Evolutionary conservation across 1,140 invertebrate genomes (phyloP).

Genomic region (Pygmarrhopalites habei): DNA sequence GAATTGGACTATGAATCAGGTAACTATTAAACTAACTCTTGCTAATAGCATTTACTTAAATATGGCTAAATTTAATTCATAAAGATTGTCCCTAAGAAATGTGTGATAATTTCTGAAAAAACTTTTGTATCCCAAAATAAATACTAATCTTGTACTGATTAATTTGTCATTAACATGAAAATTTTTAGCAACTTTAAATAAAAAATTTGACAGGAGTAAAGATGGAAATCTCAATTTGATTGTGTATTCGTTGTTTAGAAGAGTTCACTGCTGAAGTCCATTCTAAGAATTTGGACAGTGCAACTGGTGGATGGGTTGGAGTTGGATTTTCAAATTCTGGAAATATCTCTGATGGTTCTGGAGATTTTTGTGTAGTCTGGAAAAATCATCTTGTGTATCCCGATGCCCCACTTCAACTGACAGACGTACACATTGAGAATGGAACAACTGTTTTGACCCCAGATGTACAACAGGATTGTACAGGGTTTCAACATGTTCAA

Average conservation of each 20-base stretch:
- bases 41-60: too few species aligned
- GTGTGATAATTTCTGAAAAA: neutral
- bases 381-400: conserved; percentile 11
- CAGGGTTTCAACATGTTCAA: conserved; percentile 54
- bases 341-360: conserved; percentile 34
- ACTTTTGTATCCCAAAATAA: too few species aligned
- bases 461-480: conserved; percentile 66
- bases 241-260: conserved; percentile 13
- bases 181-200: neutral
- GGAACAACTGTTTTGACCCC: conserved; percentile 25
- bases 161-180: too few species aligned
- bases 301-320: conserved; percentile 31
- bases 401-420: conserved; percentile 13
- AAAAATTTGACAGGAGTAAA: neutral
- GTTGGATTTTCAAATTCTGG: conserved; percentile 36
- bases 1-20: conserved; percentile 30
- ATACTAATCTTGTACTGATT: too few species aligned
- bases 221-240: neutral
- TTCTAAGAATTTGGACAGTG: too few species aligned
- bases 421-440: conserved; percentile 29
- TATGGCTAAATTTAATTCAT: neutral
- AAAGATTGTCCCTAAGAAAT: neutral
- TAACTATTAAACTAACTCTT: too few species aligned
- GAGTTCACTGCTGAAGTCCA: conserved; percentile 36
- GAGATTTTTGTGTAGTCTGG: conserved; percentile 35